Conservation (phyloP, 2,797 vertebrate genomes). For the Mastacembelus armatus region DNA sequence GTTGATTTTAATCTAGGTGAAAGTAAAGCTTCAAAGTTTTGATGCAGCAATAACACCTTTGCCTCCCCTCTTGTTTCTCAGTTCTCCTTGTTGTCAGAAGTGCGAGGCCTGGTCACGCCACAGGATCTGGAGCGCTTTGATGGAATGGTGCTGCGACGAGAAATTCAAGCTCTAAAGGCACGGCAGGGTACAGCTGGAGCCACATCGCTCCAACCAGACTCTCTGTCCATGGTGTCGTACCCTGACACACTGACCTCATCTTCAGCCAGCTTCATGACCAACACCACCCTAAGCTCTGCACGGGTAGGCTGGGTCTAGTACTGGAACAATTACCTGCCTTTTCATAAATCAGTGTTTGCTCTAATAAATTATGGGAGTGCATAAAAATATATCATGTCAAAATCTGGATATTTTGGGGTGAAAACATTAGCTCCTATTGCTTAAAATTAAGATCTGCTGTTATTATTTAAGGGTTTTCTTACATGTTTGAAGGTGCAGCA, state of each 20-base stretch:
- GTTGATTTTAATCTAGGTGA: no score
- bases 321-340: not conserved
- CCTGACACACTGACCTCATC: constrained; percentile 92
- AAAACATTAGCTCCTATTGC: not conserved
- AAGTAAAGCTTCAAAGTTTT: no score
- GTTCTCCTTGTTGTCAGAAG: constrained; percentile 96
- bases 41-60: no score
- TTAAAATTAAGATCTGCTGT: not conserved
- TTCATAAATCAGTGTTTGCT: not conserved
- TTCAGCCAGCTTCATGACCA: constrained; percentile 92
- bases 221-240: constrained; percentile 90
- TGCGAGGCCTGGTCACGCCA: constrained; percentile 89
- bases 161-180: constrained; percentile 95
- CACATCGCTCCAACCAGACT: constrained; percentile 77
- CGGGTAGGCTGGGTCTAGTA: constrained; percentile 82
- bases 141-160: constrained; percentile 91
- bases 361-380: no score
- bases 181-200: constrained; percentile 83
- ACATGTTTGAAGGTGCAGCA: not conserved
- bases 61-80: constrained; percentile 60
- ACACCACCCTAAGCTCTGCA: constrained; percentile 95
- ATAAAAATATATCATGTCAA: not conserved
- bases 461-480: not conserved
- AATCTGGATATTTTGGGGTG: not conserved
- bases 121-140: constrained; percentile 95